A percentile compares a stretch with the other conserved stretches of the same genome.
phyloP scores from a whole-genome alignment of 2,113 vertebrate species.

The Chitala chitala region DNA sequence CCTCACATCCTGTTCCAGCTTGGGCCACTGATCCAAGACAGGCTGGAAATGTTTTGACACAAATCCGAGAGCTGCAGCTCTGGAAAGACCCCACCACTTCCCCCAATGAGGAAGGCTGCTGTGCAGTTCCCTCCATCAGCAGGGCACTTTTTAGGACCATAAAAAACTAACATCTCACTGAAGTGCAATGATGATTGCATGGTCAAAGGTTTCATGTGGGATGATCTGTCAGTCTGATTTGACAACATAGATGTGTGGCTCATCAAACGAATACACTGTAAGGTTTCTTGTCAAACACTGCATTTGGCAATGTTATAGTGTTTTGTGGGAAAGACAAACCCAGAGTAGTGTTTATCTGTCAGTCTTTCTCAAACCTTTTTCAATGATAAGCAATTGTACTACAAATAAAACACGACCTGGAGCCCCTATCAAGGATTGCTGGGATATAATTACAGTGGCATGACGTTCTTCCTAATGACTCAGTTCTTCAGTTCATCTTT shows the following conservation, averaged over 20 bases:
- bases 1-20: constrained; percentile 53
- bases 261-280: too few species aligned
- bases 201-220: too few species aligned
- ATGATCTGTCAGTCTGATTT: constrained; percentile 56
- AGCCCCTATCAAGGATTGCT: constrained; percentile 56
- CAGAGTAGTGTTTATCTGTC: too few species aligned
- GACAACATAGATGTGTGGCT: constrained; percentile 43
- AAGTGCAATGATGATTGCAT: constrained; percentile 41
- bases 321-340: too few species aligned
- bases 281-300: too few species aligned
- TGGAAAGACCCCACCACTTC: constrained; percentile 35
- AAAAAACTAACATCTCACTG: constrained; percentile 50
- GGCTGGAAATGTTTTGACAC: constrained; percentile 68
- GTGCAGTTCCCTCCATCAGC: constrained; percentile 41
- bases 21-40: constrained; percentile 64
- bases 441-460: constrained; percentile 60
- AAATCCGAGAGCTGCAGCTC: constrained; percentile 51
- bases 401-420: constrained; percentile 47
- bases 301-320: too few species aligned
- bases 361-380: background rate
- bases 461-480: constrained; percentile 60
- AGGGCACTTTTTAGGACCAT: constrained; percentile 39
- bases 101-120: constrained; percentile 34
- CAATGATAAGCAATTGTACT: constrained; percentile 27
- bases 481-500: constrained; percentile 48